Conservation (phyloP, 2,888 invertebrate genomes). For the Campoletis raptor region DNA sequence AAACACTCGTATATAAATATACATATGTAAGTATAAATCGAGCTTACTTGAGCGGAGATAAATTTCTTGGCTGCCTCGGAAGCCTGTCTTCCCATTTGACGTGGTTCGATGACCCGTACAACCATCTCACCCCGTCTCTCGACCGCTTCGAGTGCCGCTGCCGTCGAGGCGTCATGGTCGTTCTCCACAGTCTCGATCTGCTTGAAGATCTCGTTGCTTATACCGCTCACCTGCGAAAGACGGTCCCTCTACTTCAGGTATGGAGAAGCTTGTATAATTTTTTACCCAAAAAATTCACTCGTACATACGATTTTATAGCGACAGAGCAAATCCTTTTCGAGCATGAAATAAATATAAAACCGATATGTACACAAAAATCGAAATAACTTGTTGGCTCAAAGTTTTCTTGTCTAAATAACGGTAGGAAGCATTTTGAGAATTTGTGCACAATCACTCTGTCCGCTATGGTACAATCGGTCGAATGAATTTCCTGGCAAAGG, state of each 20-base stretch:
- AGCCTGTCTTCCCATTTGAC: slow-evolving; percentile 94
- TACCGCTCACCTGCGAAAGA: slow-evolving; percentile 93
- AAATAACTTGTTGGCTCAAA: background rate
- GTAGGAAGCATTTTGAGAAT: background rate
- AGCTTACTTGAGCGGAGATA: slow-evolving; percentile 90
- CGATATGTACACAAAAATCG: background rate
- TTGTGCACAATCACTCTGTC: background rate
- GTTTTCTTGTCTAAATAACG: background rate
- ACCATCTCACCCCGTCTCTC: slow-evolving; percentile 98
- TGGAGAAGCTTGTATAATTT: slow-evolving; percentile 66
- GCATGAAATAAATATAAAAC: background rate
- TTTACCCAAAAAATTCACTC: slow-evolving; percentile 59
- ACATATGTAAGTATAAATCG: slow-evolving; percentile 30
- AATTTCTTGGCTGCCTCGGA: slow-evolving; percentile 95
- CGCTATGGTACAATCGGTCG: slow-evolving; percentile 24
- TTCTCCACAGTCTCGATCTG: slow-evolving; percentile 99
- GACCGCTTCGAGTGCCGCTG: slow-evolving; percentile 96
- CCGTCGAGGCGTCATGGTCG: slow-evolving; percentile 97
- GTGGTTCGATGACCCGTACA: slow-evolving; percentile 94
- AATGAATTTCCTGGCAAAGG: slow-evolving; percentile 59
- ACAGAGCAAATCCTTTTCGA: background rate
- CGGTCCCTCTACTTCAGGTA: slow-evolving; percentile 75
- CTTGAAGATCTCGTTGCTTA: slow-evolving; percentile 98
- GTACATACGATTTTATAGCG: background rate
- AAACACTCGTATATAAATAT: slow-evolving; percentile 21